phyloP scores from a whole-genome alignment of 2,113 vertebrate species.

The Dipodomys merriami region DNA sequence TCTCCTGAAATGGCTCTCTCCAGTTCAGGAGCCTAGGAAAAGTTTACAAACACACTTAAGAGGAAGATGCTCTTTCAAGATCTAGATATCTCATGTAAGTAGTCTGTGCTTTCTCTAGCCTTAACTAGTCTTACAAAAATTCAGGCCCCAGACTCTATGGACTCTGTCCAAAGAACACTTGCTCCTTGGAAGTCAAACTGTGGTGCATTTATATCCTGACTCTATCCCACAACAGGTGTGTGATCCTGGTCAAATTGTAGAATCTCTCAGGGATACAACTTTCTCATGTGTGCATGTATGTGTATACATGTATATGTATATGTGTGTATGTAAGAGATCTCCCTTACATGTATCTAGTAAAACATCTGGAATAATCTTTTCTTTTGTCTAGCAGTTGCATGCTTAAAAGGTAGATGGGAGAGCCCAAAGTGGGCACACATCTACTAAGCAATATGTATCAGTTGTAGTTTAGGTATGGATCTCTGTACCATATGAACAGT shows the following conservation, averaged over 20 bases:
- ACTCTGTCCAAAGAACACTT: background rate
- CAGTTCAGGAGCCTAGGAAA: too few species aligned
- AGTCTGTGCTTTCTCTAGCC: background rate
- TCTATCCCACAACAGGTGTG: background rate
- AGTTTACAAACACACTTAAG: too few species aligned
- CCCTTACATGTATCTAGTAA: accelerated
- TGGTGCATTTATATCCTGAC: background rate
- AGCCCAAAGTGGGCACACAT: background rate
- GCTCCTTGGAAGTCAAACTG: background rate
- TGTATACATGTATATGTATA: too few species aligned
- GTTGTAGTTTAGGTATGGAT: background rate
- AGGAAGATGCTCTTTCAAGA: too few species aligned
- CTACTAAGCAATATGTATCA: background rate
- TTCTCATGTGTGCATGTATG: background rate
- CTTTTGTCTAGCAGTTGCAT: background rate
- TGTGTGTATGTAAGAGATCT: too few species aligned
- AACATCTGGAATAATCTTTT: background rate
- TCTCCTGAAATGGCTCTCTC: too few species aligned
- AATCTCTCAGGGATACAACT: background rate
- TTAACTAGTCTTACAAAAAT: background rate
- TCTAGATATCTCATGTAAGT: too few species aligned
- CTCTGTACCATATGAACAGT: background rate
- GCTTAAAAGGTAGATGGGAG: background rate
- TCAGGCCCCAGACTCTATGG: too few species aligned
- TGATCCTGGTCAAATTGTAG: background rate